A percentile compares a stretch with the other conserved stretches of the same genome.
Evolutionary conservation across 2,888 invertebrate genomes (phyloP).

Genomic region (Heliconius sara): DNA sequence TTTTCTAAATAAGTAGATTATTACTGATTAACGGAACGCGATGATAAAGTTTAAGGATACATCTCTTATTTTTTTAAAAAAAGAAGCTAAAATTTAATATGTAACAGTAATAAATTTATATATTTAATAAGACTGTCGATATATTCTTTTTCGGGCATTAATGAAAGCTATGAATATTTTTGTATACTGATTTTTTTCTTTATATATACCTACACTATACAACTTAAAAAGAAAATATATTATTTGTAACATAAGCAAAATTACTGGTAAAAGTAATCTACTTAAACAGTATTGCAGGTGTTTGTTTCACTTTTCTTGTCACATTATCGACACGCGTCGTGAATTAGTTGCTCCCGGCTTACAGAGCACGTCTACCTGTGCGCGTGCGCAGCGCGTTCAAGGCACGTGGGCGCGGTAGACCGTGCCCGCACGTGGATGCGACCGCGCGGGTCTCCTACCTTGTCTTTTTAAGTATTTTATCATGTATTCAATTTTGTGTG

Average conservation of each 20-base stretch:
- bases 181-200: too few relatives aligned
- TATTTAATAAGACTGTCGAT: too few relatives aligned
- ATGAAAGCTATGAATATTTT: too few relatives aligned
- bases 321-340: constrained; percentile 56
- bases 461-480: constrained; percentile 55
- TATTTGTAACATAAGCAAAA: neutral
- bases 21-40: too few relatives aligned
- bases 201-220: too few relatives aligned
- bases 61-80: too few relatives aligned
- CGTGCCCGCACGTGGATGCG: constrained; percentile 69
- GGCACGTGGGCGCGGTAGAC: constrained; percentile 67
- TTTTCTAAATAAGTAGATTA: too few relatives aligned
- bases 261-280: neutral
- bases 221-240: neutral
- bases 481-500: constrained; percentile 49
- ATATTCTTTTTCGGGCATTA: too few relatives aligned
- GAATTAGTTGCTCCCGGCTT: constrained; percentile 48
- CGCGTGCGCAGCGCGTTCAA: constrained; percentile 54
- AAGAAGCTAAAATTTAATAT: too few relatives aligned
- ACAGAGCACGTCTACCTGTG: constrained; percentile 54
- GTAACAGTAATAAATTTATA: too few relatives aligned
- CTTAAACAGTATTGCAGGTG: constrained; percentile 23
- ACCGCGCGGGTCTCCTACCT: constrained; percentile 57
- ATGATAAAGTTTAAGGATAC: too few relatives aligned
- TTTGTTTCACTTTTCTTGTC: constrained; percentile 25